phyloP scores from a whole-genome alignment of 1,140 invertebrate species.

The Sesamia nonagrioides region DNA sequence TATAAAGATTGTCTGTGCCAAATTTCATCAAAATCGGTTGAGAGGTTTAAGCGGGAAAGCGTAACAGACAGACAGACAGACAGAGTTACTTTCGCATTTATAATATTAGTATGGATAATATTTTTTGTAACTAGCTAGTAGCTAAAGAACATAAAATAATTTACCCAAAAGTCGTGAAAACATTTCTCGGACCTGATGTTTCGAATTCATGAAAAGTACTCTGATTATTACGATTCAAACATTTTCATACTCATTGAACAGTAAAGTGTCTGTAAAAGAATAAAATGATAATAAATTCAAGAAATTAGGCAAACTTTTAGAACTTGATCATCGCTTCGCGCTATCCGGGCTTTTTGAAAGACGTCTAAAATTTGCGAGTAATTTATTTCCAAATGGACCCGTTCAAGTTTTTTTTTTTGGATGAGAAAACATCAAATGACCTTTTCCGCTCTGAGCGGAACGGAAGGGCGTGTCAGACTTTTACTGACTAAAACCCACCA shows the following conservation, averaged over 20 bases:
- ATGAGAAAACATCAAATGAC: no score
- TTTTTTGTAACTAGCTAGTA: no score
- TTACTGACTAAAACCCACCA: no score
- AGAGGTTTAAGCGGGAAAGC: no score
- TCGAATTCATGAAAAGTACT: slow-evolving; percentile 19
- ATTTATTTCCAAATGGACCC: slow-evolving; percentile 59
- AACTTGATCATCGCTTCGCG: slow-evolving; percentile 59
- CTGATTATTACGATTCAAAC: slow-evolving; percentile 43
- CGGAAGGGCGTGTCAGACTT: no score
- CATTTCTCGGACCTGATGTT: neutral
- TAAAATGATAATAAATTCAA: slow-evolving; percentile 57
- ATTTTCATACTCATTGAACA: slow-evolving; percentile 48
- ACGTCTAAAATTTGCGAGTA: slow-evolving; percentile 62
- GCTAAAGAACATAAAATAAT: neutral
- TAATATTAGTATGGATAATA: no score
- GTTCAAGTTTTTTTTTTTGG: slow-evolving; percentile 56
- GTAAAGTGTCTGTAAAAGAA: slow-evolving; percentile 47
- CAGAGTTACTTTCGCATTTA: no score
- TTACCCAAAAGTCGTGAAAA: neutral
- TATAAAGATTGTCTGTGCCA: no score
- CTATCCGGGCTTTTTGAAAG: slow-evolving; percentile 60
- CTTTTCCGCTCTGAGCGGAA: no score
- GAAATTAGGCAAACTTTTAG: slow-evolving; percentile 54
- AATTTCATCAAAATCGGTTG: no score
- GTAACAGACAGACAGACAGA: no score